Evolutionary conservation across 2,113 vertebrate species (phyloP), one percentile per base, ranked within the genome.

Genomic region (Chaetodon trifascialis): DNA sequence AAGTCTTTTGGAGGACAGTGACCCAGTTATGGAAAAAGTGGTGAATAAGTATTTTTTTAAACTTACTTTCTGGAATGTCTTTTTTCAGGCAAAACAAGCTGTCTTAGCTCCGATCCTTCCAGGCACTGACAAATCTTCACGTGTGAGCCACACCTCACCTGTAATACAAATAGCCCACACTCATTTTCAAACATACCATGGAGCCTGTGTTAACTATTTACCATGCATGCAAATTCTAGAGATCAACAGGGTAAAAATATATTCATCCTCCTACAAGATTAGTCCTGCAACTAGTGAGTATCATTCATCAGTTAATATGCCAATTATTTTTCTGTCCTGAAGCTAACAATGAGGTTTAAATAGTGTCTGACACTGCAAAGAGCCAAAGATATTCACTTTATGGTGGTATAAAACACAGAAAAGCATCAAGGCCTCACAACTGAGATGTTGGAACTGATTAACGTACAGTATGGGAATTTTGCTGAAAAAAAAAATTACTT

Each of bases 11-110:
- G 25, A 51, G 62, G 14, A 51, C 54, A 40, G 9, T 76, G 63
- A 83, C 67, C 75, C 55, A 82, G 11, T 83, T 76, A 36, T 73
- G 40, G 25, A 65, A 75, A 79, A 58, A 40, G 44, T 19, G 36
- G 17, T 34, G 25, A 51, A 25, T 17, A 38, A 47, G 30, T 56
- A n/a, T 30, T 40, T 42, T 42, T 67, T 51, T 38, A 7, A 86
- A 88, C 89, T 90, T 87, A 94, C 91, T 77, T 85, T 67, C 51
- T 84, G 86, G 79, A 87, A 90, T 88, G 79, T 83, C 30, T 73
- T 54, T 74, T 64, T 62, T 52, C 30, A 49, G 65, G 55, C n/a
- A 70, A 80, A 86, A 63, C 44, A 46, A 40, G 67, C 25, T 46
- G 49, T 59, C 82, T 70, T 51, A 55, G 51, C 65, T 67, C 7